Evolutionary conservation across 1,140 invertebrate genomes (phyloP).

Genomic region (Laupala kohalensis): DNA sequence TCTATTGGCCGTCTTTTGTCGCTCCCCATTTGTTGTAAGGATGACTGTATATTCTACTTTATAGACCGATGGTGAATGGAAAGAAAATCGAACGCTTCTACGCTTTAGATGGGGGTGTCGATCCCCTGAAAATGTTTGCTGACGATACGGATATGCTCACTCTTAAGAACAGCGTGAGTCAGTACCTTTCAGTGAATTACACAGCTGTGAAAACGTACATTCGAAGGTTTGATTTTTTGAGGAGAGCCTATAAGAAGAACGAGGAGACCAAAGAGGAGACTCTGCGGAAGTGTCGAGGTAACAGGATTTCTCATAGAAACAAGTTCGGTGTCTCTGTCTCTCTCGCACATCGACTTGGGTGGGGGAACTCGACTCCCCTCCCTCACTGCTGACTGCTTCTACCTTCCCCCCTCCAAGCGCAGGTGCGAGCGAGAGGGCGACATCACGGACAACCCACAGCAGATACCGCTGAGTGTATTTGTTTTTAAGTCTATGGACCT

Average conservation of each 20-base stretch:
- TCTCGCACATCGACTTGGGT: too few relatives aligned
- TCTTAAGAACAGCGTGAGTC: slow-evolving; percentile 35
- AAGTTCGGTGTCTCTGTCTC: too few relatives aligned
- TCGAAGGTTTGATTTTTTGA: slow-evolving; percentile 47
- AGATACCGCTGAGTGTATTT: too few relatives aligned
- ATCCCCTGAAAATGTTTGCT: slow-evolving; percentile 44
- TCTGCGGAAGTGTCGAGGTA: too few relatives aligned
- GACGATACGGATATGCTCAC: slow-evolving; percentile 43
- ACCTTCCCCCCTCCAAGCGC: too few relatives aligned
- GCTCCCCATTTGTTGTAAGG: background rate
- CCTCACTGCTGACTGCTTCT: too few relatives aligned
- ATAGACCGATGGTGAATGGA: slow-evolving; percentile 58
- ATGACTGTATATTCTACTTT: slow-evolving; percentile 17
- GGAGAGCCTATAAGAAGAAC: slow-evolving; percentile 56
- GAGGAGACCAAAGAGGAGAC: too few relatives aligned
- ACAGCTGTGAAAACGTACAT: slow-evolving; percentile 45
- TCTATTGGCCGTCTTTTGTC: background rate
- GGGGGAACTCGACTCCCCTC: too few relatives aligned
- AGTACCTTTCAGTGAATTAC: slow-evolving; percentile 43
- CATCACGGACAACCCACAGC: too few relatives aligned
- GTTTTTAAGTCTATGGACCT: too few relatives aligned
- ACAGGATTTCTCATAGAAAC: too few relatives aligned
- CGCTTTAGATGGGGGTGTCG: slow-evolving; percentile 40
- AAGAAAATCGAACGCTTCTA: slow-evolving; percentile 52
- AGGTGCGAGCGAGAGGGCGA: too few relatives aligned